phyloP scores from a whole-genome alignment of 1,140 invertebrate genomes.

The Drosophila lini region DNA sequence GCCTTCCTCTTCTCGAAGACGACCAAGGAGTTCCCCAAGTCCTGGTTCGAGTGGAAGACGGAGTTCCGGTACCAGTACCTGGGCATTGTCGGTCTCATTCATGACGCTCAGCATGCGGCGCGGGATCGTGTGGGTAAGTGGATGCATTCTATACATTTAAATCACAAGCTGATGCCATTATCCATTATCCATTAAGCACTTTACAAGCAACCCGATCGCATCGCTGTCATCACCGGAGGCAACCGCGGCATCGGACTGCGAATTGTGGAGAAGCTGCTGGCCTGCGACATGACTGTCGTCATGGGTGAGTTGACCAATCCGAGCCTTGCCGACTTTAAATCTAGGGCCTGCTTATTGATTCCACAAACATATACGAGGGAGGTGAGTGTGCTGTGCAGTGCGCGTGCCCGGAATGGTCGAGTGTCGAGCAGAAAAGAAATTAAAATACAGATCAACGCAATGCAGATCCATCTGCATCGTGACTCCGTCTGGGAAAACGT shows the following conservation, averaged over 20 bases:
- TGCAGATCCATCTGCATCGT: constrained; percentile 28
- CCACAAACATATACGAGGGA: constrained; percentile 25
- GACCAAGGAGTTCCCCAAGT: constrained; percentile 79
- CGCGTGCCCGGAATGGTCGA: constrained; percentile 42
- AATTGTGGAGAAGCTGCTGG: constrained; percentile 91
- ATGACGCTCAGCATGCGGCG: constrained; percentile 84
- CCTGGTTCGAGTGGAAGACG: constrained; percentile 84
- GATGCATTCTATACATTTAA: background rate
- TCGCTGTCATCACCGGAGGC: constrained; percentile 95
- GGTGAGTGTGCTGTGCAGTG: background rate
- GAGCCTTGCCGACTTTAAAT: constrained; percentile 11
- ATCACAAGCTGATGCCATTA: background rate
- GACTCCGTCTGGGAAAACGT: constrained; percentile 23
- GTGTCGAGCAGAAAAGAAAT: constrained; percentile 10
- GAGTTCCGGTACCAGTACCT: constrained; percentile 86
- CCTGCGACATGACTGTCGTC: constrained; percentile 93
- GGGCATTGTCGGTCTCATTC: constrained; percentile 85
- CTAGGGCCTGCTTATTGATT: constrained; percentile 40
- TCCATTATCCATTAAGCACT: constrained; percentile 85
- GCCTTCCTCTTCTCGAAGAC: constrained; percentile 77
- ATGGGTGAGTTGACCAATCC: constrained; percentile 88
- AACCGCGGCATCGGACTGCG: constrained; percentile 93
- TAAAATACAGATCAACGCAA: constrained; percentile 12
- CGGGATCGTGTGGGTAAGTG: constrained; percentile 86
- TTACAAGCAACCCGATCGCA: constrained; percentile 86